These are phyloP conservation scores for Monopis laevigella DNA, from an alignment of 2,888 invertebrate genomes.

Conservation along the genomic window DNA sequence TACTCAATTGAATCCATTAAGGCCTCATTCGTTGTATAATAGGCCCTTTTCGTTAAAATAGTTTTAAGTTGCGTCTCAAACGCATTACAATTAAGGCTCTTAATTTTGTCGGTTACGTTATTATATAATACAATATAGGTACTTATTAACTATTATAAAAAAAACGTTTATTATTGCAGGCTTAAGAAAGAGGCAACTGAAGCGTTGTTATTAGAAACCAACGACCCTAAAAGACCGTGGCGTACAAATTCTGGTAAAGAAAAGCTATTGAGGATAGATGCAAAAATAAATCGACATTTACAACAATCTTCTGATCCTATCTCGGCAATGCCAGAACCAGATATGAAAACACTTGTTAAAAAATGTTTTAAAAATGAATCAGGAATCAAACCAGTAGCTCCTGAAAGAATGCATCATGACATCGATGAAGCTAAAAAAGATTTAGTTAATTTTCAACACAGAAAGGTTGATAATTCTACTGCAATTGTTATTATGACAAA, in stretches of 20 bases:
- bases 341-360: slow-evolving; percentile 37
- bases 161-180: slow-evolving; percentile 1
- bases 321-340: slow-evolving; percentile 32
- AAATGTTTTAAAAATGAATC: slow-evolving; percentile 31
- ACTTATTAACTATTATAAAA: not conserved
- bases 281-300: slow-evolving; percentile 40
- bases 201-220: not conserved
- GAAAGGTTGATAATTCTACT: slow-evolving; percentile 39
- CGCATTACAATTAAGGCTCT: too few relatives aligned
- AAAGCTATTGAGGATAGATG: slow-evolving; percentile 42
- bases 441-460: slow-evolving; percentile 49
- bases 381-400: slow-evolving; percentile 22
- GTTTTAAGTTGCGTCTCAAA: too few relatives aligned
- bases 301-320: slow-evolving; percentile 34
- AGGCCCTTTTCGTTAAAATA: too few relatives aligned
- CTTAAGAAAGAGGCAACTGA: slow-evolving; percentile 1
- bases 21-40: too few relatives aligned
- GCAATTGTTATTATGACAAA: slow-evolving; percentile 39
- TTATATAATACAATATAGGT: too few relatives aligned
- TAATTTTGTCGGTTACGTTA: too few relatives aligned
- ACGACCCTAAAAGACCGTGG: slow-evolving; percentile 46
- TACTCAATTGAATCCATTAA: too few relatives aligned
- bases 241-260: slow-evolving; percentile 47
- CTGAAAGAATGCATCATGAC: slow-evolving; percentile 34
- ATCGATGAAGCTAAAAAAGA: slow-evolving; percentile 43